These are phyloP conservation scores for Perizoma affinitatum DNA, from an alignment of 2,888 invertebrate genomes.

Conservation along the genomic window DNA sequence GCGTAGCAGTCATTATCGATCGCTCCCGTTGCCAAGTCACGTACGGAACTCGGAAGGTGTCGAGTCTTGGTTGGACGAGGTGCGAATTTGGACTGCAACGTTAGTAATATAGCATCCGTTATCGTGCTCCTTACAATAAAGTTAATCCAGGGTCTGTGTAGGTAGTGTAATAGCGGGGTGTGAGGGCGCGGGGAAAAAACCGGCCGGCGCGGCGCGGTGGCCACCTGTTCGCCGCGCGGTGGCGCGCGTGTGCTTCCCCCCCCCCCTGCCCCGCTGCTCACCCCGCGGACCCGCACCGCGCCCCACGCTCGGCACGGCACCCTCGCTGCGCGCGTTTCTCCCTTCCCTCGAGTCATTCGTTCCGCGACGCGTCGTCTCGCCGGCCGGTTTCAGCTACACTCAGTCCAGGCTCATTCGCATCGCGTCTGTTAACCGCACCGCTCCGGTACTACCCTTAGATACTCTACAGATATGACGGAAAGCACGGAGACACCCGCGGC, in stretches of 20 bases:
- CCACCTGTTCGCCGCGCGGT: conserved; percentile 72
- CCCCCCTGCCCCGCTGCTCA: conserved; percentile 40
- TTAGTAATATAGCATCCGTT: conserved; percentile 59
- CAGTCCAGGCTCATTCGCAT: conserved; percentile 67
- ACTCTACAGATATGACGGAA: conserved; percentile 72
- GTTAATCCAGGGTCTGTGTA: conserved; percentile 74
- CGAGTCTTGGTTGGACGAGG: conserved; percentile 42
- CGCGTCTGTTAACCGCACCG: conserved; percentile 69
- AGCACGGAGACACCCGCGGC: conserved; percentile 79
- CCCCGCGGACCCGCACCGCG: conserved; percentile 36
- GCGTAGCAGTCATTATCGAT: conserved; percentile 53
- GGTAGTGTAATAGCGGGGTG: conserved; percentile 65
- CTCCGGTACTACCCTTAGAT: conserved; percentile 57
- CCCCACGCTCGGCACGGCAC: conserved; percentile 44
- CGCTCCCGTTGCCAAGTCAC: conserved; percentile 73
- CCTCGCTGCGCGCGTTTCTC: conserved; percentile 70
- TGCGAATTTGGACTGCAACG: conserved; percentile 45
- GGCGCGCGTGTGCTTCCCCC: conserved; percentile 47
- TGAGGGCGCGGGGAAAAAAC: conserved; percentile 44
- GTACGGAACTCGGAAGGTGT: conserved; percentile 49
- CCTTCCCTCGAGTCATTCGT: conserved; percentile 79
- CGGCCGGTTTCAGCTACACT: conserved; percentile 69
- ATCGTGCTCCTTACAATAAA: conserved; percentile 69
- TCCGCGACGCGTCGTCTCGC: conserved; percentile 79
- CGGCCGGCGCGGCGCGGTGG: conserved; percentile 60